Conservation (phyloP, 1,140 invertebrate genomes). For the Drosophila tristis region DNA sequence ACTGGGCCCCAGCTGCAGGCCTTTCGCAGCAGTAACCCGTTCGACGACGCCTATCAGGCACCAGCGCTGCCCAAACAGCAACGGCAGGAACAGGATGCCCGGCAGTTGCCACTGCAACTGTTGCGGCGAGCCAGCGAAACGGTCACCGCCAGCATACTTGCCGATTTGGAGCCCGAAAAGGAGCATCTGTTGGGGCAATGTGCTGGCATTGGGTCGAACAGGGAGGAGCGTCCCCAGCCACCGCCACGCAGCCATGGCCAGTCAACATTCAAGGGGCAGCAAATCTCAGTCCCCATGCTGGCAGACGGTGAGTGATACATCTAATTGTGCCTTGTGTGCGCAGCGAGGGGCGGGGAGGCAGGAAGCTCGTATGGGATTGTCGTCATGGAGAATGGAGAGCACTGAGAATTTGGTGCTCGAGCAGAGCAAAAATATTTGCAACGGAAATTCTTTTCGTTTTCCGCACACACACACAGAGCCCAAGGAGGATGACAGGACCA, state of each 20-base stretch:
- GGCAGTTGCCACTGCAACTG: slow-evolving; percentile 50
- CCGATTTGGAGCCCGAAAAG: slow-evolving; percentile 56
- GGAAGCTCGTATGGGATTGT: neutral
- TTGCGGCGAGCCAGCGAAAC: slow-evolving; percentile 59
- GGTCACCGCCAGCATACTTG: slow-evolving; percentile 55
- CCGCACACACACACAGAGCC: neutral
- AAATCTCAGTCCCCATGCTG: neutral
- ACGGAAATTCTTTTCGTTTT: slow-evolving; percentile 38
- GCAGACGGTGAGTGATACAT: slow-evolving; percentile 34
- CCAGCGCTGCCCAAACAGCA: neutral
- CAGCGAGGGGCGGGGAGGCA: too few species aligned
- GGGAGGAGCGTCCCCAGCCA: slow-evolving; percentile 31
- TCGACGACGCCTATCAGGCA: slow-evolving; percentile 20
- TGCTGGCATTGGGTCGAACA: neutral
- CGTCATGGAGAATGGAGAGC: neutral
- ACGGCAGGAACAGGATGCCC: slow-evolving; percentile 13
- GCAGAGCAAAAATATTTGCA: slow-evolving; percentile 45
- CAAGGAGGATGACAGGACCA: neutral
- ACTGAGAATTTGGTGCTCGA: slow-evolving; percentile 1
- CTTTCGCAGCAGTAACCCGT: slow-evolving; percentile 46
- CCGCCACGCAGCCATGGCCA: slow-evolving; percentile 43
- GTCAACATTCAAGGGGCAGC: slow-evolving; percentile 1
- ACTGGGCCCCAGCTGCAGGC: slow-evolving; percentile 49
- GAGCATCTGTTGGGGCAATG: slow-evolving; percentile 53
- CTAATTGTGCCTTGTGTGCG: slow-evolving; percentile 9